A percentile compares a stretch with the other conserved stretches of the same genome.
Evolutionary conservation across 2,797 vertebrate species (phyloP).

Genomic region (Leptodactylus fallax): DNA sequence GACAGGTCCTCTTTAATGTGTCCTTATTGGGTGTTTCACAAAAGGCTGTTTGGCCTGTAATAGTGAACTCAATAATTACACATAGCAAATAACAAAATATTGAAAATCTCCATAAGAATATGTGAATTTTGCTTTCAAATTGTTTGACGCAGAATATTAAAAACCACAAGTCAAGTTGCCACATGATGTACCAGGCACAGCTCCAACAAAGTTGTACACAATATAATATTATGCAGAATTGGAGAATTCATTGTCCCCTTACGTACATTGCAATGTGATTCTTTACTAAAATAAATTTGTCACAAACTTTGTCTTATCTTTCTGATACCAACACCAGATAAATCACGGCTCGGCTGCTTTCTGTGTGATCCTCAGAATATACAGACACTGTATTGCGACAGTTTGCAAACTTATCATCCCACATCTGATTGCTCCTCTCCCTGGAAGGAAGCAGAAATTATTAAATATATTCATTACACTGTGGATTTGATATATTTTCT

Average conservation of each 20-base stretch:
- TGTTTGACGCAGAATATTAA: neutral
- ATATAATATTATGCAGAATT: slow-evolving; percentile 5
- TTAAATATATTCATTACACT: slow-evolving; percentile 44
- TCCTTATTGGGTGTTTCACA: neutral
- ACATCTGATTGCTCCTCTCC: slow-evolving; percentile 67
- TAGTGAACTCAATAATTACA: neutral
- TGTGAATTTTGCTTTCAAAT: neutral
- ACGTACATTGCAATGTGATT: slow-evolving; percentile 18
- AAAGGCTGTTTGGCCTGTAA: neutral
- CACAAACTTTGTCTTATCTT: slow-evolving; percentile 20
- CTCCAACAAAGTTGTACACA: slow-evolving; percentile 3
- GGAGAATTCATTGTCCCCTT: slow-evolving; percentile 29
- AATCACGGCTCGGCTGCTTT: slow-evolving; percentile 52
- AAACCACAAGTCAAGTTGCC: neutral
- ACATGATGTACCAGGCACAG: slow-evolving; percentile 1
- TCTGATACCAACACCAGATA: slow-evolving; percentile 24
- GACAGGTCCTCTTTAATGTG: too few relatives aligned
- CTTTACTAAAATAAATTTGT: slow-evolving; percentile 20
- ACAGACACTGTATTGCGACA: slow-evolving; percentile 66
- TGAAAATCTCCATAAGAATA: neutral
- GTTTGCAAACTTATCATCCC: slow-evolving; percentile 69
- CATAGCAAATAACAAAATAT: neutral
- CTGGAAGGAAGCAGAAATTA: slow-evolving; percentile 64
- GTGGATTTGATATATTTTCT: slow-evolving; percentile 33
- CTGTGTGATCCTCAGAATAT: slow-evolving; percentile 70